phyloP scores from a whole-genome alignment of 2,113 vertebrate species.

The Triplophysa rosa region DNA sequence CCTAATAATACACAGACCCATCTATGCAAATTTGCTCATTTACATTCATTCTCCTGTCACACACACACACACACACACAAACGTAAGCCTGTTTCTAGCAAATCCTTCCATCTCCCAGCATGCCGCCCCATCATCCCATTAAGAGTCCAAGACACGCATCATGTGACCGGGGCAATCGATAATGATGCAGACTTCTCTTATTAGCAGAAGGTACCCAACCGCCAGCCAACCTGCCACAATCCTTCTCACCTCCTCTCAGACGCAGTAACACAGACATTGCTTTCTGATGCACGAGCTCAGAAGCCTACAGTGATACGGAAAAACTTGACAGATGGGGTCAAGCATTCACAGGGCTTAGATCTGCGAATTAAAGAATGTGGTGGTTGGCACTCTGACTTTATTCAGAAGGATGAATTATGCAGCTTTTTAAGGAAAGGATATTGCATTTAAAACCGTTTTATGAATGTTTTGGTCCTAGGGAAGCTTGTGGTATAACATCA shows the following conservation, averaged over 20 bases:
- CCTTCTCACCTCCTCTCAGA: constrained; percentile 18
- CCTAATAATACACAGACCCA: neutral
- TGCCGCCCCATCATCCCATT: constrained; percentile 58
- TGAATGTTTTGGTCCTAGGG: neutral
- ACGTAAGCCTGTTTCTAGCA: neutral
- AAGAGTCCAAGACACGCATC: constrained; percentile 55
- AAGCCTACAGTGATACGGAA: constrained; percentile 10
- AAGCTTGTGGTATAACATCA: neutral
- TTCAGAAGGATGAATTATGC: constrained; percentile 15
- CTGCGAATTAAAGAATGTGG: constrained; percentile 16
- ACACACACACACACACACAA: constrained; percentile 33
- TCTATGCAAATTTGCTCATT: neutral
- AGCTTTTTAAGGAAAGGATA: constrained; percentile 19
- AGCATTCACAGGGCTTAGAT: constrained; percentile 27
- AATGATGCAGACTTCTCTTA: constrained; percentile 70
- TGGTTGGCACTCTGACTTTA: neutral
- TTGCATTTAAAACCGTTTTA: neutral
- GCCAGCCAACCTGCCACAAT: constrained; percentile 65
- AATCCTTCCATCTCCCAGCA: constrained; percentile 37
- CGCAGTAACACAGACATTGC: neutral
- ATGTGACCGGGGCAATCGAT: constrained; percentile 69
- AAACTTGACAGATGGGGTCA: constrained; percentile 26
- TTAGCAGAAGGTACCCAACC: constrained; percentile 61
- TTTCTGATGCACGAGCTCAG: neutral
- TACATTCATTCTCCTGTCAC: constrained; percentile 1